Base-by-base conservation (phyloP, 2,113 vertebrate genomes). In the Chionomys nivalis region DNA sequence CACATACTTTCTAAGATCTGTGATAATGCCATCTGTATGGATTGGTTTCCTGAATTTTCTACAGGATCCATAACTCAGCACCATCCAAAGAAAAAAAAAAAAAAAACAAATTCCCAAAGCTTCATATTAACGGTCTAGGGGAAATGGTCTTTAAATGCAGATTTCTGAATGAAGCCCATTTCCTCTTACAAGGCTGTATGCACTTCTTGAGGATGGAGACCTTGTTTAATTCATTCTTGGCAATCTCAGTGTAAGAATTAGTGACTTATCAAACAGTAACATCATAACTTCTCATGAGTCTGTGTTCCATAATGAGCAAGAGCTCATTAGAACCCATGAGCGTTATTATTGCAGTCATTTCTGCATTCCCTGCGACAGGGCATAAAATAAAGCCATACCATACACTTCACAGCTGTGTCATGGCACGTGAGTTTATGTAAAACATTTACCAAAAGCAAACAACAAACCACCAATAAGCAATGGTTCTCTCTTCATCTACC, bases 281-380 rank as follows among this genome's bases (percentile, higher is more conserved):
- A 42, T 36, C 24, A 75, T 36, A 77, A 49, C 55, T 77, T 90
- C 33, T 83, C 61, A 85, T 0, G 0, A 93, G 19, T 83, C 49
- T 83, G 70, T 76, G 16, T 76, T 58, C 78, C 33, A 79, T 28
- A 81, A 6, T 49, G 90, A 92, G 47, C 83, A 93, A 90, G 73
- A 87, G 58, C 58, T 65, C 86, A 21, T 36, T 36, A 79, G 61
- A 88, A 78, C 76, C 13, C 55, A 19, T 17, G 23, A 39, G 26
- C 65, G 81, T 88, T 92, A 31, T 75, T 94, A 92, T 76, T 47
- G 24, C 49, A 76, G 36, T 10, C n/a, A 73, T 89, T 90, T 92
- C 28, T 91, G 39, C 89, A 68, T 77, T 13, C 39, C 55, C 33
- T 78, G 28, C 17, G 5, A 21, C 70, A 75, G 10, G 39, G 49